Base-by-base conservation (phyloP, 2,888 invertebrate species). In the Nemurella pictetii region DNA sequence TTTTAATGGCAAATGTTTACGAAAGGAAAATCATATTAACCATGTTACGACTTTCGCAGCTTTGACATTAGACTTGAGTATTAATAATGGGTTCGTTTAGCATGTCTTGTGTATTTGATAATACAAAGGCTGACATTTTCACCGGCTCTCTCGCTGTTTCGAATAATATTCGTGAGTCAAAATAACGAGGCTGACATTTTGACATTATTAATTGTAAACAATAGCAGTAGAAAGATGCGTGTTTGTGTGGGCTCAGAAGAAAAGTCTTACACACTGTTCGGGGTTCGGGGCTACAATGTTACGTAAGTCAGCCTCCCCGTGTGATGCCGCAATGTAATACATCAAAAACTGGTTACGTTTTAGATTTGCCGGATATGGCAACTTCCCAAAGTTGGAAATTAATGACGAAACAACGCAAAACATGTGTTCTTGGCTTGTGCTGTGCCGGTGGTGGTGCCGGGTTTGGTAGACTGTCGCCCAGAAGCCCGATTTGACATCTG, bases 41-140 rank as follows among this genome's bases (percentile, higher is more conserved):
- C n/a, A 30, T 30, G 29, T 29, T 29, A 27, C 30, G 28, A 29
- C 78, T 78, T 20, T 55, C 55, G 55, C 20, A 27, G n/a, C 30
- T 30, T 30, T 78, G 78, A 78, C 78, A 78, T 78, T 78, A 28
- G 9, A 3, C 55, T 3, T 20, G 55, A 2, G 20, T 78, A 29
- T 20, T 78, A 78, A 78, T 78, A 78, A 78, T 78, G n/a, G 78
- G 78, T 78, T 78, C 29, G 78, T 30, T 78, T 28, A 78, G 30
- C 78, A n/a, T 78, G 78, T 78, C 29, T 30, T 78, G 28, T 27
- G 78, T n/a, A 75, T 4, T 7, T 26, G 27, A 9, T 75, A 78
- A 78, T 29, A 78, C 78, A 78, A 78, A 20, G 30, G 78, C 78
- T 78, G 78, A 28, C 78, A 78, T 78, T 78, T 75, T 78, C 78